phyloP scores from a whole-genome alignment of 2,797 vertebrate species.

The Onychomys leucogaster region DNA sequence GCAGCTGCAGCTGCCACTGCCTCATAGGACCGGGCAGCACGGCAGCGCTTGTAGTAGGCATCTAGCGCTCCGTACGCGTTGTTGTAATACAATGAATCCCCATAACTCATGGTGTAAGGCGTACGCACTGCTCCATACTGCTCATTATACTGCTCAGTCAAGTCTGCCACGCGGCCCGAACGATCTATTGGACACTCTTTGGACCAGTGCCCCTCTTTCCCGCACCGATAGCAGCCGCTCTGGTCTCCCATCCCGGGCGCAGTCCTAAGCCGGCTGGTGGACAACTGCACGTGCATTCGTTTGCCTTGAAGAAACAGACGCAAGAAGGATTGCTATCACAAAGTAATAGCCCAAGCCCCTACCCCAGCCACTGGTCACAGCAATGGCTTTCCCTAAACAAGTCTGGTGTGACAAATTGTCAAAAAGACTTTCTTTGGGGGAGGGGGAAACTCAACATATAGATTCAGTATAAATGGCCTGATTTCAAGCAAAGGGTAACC shows the following conservation, averaged over 20 bases:
- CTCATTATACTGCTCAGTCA: conserved; percentile 89
- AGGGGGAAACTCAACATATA: neutral
- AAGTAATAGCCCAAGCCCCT: conserved; percentile 75
- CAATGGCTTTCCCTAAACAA: conserved; percentile 64
- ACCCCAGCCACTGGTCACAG: conserved; percentile 70
- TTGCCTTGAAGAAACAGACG: conserved; percentile 96
- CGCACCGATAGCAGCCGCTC: conserved; percentile 98
- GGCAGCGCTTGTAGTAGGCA: conserved; percentile 87
- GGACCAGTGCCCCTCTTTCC: conserved; percentile 99
- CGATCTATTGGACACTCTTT: conserved; percentile 98
- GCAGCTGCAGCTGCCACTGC: conserved; percentile 83
- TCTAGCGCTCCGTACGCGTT: conserved; percentile 88
- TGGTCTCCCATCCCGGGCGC: conserved; percentile 96
- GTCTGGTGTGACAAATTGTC: conserved; percentile 39
- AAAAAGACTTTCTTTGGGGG: neutral
- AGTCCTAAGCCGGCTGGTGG: conserved; percentile 95
- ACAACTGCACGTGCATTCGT: conserved; percentile 97
- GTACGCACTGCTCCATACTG: conserved; percentile 88
- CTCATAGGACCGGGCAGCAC: conserved; percentile 84
- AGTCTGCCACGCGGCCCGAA: conserved; percentile 91
- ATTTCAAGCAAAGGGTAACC: conserved; percentile 59
- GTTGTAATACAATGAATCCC: conserved; percentile 89
- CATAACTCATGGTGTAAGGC: conserved; percentile 88
- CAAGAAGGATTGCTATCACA: conserved; percentile 89
- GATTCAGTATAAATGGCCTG: conserved; percentile 34